Conservation (phyloP, 1,140 invertebrate species). For the Dreissena polymorpha region DNA sequence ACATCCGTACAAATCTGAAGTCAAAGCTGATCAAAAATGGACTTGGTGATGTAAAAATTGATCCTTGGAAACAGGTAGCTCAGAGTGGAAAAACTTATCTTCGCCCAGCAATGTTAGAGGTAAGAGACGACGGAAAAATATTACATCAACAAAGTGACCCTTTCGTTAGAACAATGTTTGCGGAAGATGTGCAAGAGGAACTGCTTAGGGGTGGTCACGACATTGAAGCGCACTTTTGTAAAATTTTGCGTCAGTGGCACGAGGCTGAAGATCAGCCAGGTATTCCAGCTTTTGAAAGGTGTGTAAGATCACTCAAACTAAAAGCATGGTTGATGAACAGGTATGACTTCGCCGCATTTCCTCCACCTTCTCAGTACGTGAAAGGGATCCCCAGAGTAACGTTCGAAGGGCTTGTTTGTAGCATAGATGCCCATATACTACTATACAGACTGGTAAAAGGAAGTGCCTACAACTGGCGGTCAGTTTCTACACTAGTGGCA, state of each 20-base stretch:
- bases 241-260: constrained; percentile 24
- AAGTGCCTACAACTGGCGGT: no score
- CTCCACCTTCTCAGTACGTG: no score
- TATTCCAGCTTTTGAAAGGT: not conserved
- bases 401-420: no score
- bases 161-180: not conserved
- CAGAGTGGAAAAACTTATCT: not conserved
- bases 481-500: constrained; percentile 17
- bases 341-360: no score
- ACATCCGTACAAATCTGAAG: constrained; percentile 19
- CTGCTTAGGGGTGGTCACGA: not conserved
- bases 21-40: constrained; percentile 7
- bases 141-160: not conserved
- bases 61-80: constrained; percentile 9
- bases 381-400: no score
- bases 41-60: not conserved
- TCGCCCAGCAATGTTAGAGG: not conserved
- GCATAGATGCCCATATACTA: no score
- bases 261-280: constrained; percentile 26
- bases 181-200: not conserved
- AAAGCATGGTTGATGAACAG: no score
- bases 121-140: not conserved
- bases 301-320: not conserved
- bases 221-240: not conserved
- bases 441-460: no score